A percentile compares a stretch with the other conserved stretches of the same genome.
Conservation (phyloP, 1,140 invertebrate species). For the Aphaenogaster rudis region DNA sequence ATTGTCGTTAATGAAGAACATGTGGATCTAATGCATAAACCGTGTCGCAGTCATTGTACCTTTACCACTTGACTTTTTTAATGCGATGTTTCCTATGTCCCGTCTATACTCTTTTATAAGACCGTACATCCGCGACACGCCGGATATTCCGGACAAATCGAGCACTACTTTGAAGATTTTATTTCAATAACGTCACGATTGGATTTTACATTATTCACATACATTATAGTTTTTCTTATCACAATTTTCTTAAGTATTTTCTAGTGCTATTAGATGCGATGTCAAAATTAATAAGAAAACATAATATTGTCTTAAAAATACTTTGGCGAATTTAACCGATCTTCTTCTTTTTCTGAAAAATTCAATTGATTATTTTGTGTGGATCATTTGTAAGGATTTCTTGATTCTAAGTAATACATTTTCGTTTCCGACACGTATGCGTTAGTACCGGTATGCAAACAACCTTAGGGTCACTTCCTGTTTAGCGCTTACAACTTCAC, state of each 20-base stretch:
- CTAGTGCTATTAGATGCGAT: background rate
- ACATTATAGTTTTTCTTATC: background rate
- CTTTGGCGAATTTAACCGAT: background rate
- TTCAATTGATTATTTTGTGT: background rate
- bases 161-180: slow-evolving; percentile 27
- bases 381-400: background rate
- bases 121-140: slow-evolving; percentile 49
- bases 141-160: slow-evolving; percentile 2
- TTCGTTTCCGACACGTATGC: slow-evolving; percentile 27
- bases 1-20: slow-evolving; percentile 83
- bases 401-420: background rate
- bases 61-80: slow-evolving; percentile 79
- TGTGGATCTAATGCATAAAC: slow-evolving; percentile 84
- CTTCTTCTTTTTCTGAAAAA: background rate
- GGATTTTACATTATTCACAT: background rate
- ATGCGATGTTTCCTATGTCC: slow-evolving; percentile 75
- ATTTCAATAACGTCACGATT: background rate
- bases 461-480: slow-evolving; percentile 63
- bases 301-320: background rate
- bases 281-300: background rate
- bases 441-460: slow-evolving; percentile 34
- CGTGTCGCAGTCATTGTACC: slow-evolving; percentile 78
- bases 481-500: slow-evolving; percentile 64
- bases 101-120: slow-evolving; percentile 44
- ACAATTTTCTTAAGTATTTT: background rate